Base-by-base conservation (phyloP, 2,888 invertebrate species). In the Bugula neritina region DNA sequence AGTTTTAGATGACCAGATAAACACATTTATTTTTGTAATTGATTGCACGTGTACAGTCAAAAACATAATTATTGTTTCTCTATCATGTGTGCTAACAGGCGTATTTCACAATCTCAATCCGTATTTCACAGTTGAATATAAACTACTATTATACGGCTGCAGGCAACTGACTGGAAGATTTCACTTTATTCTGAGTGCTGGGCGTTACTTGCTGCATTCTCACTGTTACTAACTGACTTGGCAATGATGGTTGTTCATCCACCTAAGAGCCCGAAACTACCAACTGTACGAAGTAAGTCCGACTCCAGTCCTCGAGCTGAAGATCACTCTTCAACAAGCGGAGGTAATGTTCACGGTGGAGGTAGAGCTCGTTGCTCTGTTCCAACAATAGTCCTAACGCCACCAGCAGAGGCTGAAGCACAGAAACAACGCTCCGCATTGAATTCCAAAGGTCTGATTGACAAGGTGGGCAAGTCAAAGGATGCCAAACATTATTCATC, bases 331-430 rank as follows among this genome's bases (percentile, higher is more conserved):
- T 5, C 27, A 17, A 23, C n/a, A 5, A 57, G 10, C 23, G 27
- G 57, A 10, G 5, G 23, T 27, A 31, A 3, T 27, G n/a, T 13
- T 31, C 13, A 34, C 31, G 63, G 27, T 17, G 31, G 3, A 2
- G 63, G 29, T 25, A 21, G 27, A 27, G 31, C 63, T 31, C 63
- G 63, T 3, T 27, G 31, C 27, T 63, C 63, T 13, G 63, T 63
- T 13, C 63, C 63, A 3, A 63, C 31, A 3, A 63, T 63, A 63
- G 63, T 63, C 2, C 31, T 63, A 10, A 29, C 63, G 10, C 63
- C 63, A 25, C 63, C 63, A 17, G 29, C 10, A 10, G 63, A 63
- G 43, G n/a, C n/a, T n/a, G 10, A 43, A 10, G 10, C 17, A 17
- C 10, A 43, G 43, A 43, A 43, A 17, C 43, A 43, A 17, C 10